A percentile compares a stretch with the other conserved stretches of the same genome.
These are phyloP conservation scores for Hypolimnas misippus DNA, from an alignment of 2,888 invertebrate genomes.

Conservation along the genomic window DNA sequence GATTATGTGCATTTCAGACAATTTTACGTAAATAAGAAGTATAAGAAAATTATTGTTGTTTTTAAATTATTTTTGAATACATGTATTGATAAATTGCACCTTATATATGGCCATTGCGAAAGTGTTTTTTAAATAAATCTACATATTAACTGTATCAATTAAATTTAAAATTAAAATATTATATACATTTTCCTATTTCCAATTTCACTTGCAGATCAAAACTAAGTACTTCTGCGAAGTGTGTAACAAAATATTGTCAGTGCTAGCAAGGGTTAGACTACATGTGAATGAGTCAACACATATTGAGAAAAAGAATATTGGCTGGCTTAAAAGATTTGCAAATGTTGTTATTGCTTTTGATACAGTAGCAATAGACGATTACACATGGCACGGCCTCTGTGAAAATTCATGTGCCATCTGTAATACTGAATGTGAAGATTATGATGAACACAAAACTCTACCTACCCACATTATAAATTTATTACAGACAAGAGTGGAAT, in stretches of 20 bases:
- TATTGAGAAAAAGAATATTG: constrained; percentile 47
- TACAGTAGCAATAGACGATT: constrained; percentile 52
- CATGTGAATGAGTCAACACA: constrained; percentile 57
- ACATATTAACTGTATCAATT: no score
- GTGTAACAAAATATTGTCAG: constrained; percentile 57
- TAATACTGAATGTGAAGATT: constrained; percentile 57
- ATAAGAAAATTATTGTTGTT: no score
- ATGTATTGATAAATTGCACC: no score
- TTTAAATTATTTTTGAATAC: no score
- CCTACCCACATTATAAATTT: constrained; percentile 58
- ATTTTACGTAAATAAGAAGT: no score
- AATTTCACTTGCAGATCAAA: constrained; percentile 56
- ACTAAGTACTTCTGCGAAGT: constrained; percentile 64
- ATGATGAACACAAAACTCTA: constrained; percentile 52
- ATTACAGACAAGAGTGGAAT: constrained; percentile 53
- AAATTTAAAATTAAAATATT: not conserved
- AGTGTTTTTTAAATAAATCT: no score
- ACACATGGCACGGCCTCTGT: constrained; percentile 62
- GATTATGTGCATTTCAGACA: no score
- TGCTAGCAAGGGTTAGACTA: constrained; percentile 54
- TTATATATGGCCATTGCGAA: no score
- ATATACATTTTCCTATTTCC: not conserved
- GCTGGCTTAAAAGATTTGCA: constrained; percentile 46
- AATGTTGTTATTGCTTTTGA: constrained; percentile 51
- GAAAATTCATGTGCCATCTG: constrained; percentile 61